Evolutionary conservation across 2,888 invertebrate genomes (phyloP), one percentile per base, ranked within the genome.

Genomic region (Aplocera efformata): DNA sequence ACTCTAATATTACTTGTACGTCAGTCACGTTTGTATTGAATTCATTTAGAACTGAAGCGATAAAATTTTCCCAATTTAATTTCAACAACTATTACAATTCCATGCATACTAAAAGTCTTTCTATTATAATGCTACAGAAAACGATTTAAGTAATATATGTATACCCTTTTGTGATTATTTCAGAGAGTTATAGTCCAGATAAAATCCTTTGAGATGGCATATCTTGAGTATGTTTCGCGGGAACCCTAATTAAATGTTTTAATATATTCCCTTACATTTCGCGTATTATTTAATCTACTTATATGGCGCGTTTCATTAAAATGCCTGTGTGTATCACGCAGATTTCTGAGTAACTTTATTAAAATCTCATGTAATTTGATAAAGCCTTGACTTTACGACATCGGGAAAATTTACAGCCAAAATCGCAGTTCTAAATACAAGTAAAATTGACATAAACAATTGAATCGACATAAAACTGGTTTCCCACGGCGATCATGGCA

Each of bases 231-330:
- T 59, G 69, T 68, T 74, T 71, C 66, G 52, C 63, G 58, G 53
- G 64, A 68, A 69, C 66, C 67, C 68, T 79, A 82, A 83, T 84
- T 83, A 80, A 73, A 69, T 80, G 80, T 82, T 79, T 79, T 79
- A 81, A 82, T 81, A 71, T 79, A 80, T 79, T 78, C 74, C 53
- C 67, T 64, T 60, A 46, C 71, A 72, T 66, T 72, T 60, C 63
- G 56, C 56, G 66, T 71, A 72, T 67, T 59, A 65, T 60, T 61
- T 62, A 50, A 53, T 55, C 57, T 65, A 63, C 50, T 55, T 56
- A 60, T 60, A 58, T 50, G 56, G 60, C 60, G 67, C 62, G 51
- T 64, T 61, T 66, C 72, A 68, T 71, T 70, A 62, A 64, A 69
- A 61, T 57, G 42, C 58, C 52, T 56, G 41, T 34, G 37, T 32